Conservation (phyloP, 2,113 vertebrate genomes). For the Crocuta crocuta region DNA sequence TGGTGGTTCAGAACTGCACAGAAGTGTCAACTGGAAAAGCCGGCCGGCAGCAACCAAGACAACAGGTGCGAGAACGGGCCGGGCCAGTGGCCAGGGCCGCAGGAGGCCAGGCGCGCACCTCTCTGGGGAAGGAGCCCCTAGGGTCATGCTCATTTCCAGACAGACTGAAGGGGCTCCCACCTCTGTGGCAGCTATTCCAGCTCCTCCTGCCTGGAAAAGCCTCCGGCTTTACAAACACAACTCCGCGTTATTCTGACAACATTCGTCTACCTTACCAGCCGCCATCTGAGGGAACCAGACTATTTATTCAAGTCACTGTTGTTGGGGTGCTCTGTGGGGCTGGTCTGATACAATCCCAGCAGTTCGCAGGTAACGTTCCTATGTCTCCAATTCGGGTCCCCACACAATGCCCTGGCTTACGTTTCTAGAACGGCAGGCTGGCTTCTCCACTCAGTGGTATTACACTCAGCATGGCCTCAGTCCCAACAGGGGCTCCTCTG, state of each 20-base stretch:
- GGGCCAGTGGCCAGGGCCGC: rapidly evolving
- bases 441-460: background rate
- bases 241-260: background rate
- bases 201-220: background rate
- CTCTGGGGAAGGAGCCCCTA: background rate
- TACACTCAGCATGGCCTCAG: background rate
- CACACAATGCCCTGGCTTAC: background rate
- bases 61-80: background rate
- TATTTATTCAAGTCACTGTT: background rate
- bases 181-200: background rate
- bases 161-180: background rate
- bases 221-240: background rate
- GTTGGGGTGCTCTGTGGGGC: background rate
- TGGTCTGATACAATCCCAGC: background rate
- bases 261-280: background rate
- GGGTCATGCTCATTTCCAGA: background rate
- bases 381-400: background rate
- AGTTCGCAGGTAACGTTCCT: background rate
- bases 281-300: background rate
- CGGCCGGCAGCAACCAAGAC: background rate
- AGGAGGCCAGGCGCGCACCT: background rate
- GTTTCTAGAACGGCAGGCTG: background rate
- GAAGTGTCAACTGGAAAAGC: background rate
- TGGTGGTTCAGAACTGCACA: background rate
- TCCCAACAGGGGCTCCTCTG: background rate